A percentile compares a stretch with the other conserved stretches of the same genome.
Conservation (phyloP, 2,113 vertebrate genomes). For the Larimichthys crocea region DNA sequence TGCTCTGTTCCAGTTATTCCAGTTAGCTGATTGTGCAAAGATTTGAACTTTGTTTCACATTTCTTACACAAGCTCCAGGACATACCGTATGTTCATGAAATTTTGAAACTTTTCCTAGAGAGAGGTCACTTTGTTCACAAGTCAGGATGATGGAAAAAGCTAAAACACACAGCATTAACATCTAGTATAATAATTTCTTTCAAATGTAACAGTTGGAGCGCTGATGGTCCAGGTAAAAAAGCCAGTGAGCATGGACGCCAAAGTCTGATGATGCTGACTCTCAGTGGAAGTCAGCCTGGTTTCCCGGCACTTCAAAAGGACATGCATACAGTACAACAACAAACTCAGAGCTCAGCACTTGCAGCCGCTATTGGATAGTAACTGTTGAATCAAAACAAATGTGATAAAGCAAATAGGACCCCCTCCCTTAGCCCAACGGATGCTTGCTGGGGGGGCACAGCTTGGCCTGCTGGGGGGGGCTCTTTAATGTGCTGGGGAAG, state of each 20-base stretch:
- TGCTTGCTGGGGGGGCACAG: constrained; percentile 63
- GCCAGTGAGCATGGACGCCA: neutral
- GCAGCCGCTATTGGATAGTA: constrained; percentile 62
- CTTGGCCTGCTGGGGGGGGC: constrained; percentile 62
- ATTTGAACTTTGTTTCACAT: no score
- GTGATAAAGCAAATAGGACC: constrained; percentile 75
- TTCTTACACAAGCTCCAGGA: no score
- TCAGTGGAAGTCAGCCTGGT: constrained; percentile 38
- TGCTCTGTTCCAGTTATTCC: neutral
- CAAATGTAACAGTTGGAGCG: neutral
- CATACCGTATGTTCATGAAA: no score
- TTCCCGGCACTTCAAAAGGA: constrained; percentile 76
- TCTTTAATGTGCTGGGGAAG: constrained; percentile 77
- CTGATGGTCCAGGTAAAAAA: neutral
- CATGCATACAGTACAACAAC: constrained; percentile 77
- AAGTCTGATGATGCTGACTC: constrained; percentile 31
- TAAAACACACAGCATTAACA: no score
- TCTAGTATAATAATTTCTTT: neutral
- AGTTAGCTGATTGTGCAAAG: no score
- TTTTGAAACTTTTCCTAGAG: no score
- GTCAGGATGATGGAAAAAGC: no score
- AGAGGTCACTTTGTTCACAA: no score
- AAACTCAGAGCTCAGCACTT: constrained; percentile 69
- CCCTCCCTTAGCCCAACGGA: constrained; percentile 65
- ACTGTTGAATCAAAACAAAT: constrained; percentile 80